These are phyloP conservation scores for Scaptomyza hsui DNA, from an alignment of 1,140 invertebrate species.

Conservation along the genomic window DNA sequence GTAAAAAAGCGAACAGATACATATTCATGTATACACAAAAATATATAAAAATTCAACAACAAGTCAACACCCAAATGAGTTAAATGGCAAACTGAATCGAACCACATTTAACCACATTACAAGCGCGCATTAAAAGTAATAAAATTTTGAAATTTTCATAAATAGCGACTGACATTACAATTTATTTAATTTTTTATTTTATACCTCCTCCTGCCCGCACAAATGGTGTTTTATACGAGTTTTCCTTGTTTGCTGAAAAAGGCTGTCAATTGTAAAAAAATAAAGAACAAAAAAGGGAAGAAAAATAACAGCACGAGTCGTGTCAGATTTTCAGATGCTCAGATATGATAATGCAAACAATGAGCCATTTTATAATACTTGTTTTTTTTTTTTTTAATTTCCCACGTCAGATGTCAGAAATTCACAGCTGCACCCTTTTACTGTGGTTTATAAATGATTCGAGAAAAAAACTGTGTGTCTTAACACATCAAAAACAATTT, in stretches of 20 bases:
- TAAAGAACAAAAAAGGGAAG: background rate
- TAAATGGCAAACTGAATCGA: slow-evolving; percentile 60
- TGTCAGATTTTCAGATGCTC: slow-evolving; percentile 72
- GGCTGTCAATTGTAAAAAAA: slow-evolving; percentile 62
- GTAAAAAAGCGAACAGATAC: slow-evolving; percentile 11
- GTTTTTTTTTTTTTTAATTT: slow-evolving; percentile 8
- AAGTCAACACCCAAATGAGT: slow-evolving; percentile 65
- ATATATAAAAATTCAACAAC: slow-evolving; percentile 28
- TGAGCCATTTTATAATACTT: slow-evolving; percentile 54
- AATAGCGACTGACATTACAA: slow-evolving; percentile 49
- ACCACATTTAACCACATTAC: slow-evolving; percentile 45
- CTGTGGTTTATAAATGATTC: slow-evolving; percentile 61
- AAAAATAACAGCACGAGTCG: slow-evolving; percentile 68
- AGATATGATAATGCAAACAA: slow-evolving; percentile 73
- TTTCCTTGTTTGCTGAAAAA: slow-evolving; percentile 31
- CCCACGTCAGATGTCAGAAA: background rate
- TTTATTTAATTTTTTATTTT: slow-evolving; percentile 49
- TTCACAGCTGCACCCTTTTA: slow-evolving; percentile 6
- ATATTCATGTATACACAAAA: slow-evolving; percentile 28
- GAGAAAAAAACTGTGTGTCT: slow-evolving; percentile 53
- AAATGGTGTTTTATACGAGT: slow-evolving; percentile 18
- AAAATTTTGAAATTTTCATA: slow-evolving; percentile 65
- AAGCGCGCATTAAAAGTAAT: slow-evolving; percentile 68
- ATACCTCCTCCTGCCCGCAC: background rate
- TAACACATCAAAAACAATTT: slow-evolving; percentile 64